A percentile compares a stretch with the other conserved stretches of the same genome.
Evolutionary conservation across 2,888 invertebrate species (phyloP).

Genomic region (Lissonota sp.): DNA sequence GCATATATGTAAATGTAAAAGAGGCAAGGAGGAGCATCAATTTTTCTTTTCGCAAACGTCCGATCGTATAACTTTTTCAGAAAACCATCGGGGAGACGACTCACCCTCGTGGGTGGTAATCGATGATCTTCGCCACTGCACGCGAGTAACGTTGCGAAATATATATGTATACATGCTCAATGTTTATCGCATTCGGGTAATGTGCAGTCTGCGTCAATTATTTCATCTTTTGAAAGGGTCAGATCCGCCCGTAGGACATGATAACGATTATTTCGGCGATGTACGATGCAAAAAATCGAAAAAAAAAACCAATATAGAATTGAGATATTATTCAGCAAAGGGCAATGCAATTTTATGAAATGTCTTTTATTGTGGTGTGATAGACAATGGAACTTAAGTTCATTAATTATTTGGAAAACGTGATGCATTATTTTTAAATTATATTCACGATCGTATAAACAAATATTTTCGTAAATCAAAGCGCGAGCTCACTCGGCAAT

Average conservation of each 20-base stretch:
- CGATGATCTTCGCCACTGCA: slow-evolving; percentile 51
- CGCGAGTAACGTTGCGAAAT: slow-evolving; percentile 17
- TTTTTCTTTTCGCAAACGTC: slow-evolving; percentile 29
- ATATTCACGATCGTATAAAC: not conserved
- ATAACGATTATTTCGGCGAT: no score
- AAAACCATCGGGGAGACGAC: not conserved
- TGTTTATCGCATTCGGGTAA: not conserved
- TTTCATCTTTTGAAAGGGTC: not conserved
- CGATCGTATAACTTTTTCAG: slow-evolving; percentile 30
- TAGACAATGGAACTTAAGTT: no score
- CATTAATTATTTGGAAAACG: no score
- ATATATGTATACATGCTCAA: slow-evolving; percentile 19
- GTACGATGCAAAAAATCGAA: no score
- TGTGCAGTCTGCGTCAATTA: no score
- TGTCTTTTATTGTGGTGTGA: no score
- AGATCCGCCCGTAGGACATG: not conserved
- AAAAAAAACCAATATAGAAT: no score
- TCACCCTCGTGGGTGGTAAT: slow-evolving; percentile 56
- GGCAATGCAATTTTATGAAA: no score
- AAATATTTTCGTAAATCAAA: slow-evolving; percentile 3
- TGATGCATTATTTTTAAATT: no score
- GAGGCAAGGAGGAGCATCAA: slow-evolving; percentile 16
- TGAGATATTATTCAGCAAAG: no score
- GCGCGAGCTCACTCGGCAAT: not conserved
- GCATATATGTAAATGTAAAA: not conserved